These are phyloP conservation scores for Ormyrus nitidulus DNA, from an alignment of 2,888 invertebrate genomes.

Conservation along the genomic window DNA sequence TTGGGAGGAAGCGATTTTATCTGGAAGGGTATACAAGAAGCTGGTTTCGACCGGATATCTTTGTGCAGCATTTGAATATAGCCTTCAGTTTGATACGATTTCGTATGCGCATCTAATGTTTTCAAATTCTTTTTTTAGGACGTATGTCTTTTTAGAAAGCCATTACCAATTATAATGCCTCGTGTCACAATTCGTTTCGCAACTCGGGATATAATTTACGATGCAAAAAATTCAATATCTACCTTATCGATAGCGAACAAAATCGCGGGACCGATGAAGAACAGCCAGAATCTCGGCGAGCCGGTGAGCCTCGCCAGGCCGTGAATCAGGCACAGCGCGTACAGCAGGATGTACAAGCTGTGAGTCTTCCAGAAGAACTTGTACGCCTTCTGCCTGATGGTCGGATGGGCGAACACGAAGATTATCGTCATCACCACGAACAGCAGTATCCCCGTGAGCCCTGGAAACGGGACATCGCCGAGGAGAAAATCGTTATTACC, in stretches of 20 bases:
- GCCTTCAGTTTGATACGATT: no score
- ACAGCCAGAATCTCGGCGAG: slow-evolving; percentile 94
- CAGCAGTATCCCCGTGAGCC: slow-evolving; percentile 90
- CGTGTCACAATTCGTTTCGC: no score
- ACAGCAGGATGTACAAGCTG: slow-evolving; percentile 90
- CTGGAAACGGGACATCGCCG: slow-evolving; percentile 75
- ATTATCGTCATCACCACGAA: slow-evolving; percentile 96
- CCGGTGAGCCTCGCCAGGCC: slow-evolving; percentile 94
- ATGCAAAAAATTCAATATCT: slow-evolving; percentile 51
- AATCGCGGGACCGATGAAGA: slow-evolving; percentile 93
- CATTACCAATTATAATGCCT: no score
- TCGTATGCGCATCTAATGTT: no score
- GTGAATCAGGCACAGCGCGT: slow-evolving; percentile 90
- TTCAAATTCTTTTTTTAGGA: background rate
- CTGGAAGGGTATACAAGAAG: no score
- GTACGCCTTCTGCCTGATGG: slow-evolving; percentile 93
- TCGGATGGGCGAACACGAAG: slow-evolving; percentile 97
- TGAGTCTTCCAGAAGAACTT: slow-evolving; percentile 97
- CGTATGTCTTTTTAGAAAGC: no score
- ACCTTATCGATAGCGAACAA: slow-evolving; percentile 93
- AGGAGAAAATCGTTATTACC: slow-evolving; percentile 6
- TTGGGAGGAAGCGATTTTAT: no score
- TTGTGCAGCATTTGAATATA: background rate
- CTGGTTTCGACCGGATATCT: background rate
- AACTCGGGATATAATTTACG: no score